Percentiles rank a stretch among this genome's conserved stretches.
These are phyloP conservation scores for Apostichopus californicus DNA, from an alignment of 35 echinoderm and acorn worm genomes.

Conservation along the genomic window DNA sequence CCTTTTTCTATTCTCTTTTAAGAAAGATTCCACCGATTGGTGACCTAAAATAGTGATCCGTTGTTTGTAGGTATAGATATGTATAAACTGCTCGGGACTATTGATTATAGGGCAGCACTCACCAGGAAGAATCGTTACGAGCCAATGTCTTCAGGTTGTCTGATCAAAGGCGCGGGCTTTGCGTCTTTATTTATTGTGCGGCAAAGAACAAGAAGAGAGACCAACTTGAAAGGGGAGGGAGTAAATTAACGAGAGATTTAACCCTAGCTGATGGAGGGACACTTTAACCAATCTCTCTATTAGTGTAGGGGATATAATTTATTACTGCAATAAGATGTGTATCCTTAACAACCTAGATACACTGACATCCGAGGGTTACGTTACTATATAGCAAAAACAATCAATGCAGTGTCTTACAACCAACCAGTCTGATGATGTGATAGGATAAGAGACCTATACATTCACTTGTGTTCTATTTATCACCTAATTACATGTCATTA, in stretches of 20 bases:
- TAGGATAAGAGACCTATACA: too few relatives aligned
- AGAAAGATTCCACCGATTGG: not conserved
- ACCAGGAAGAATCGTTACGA: not conserved
- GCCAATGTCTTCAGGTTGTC: constrained; percentile 24
- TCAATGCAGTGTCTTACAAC: too few relatives aligned
- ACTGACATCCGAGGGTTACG: not conserved
- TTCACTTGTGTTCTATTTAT: too few relatives aligned
- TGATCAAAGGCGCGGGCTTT: constrained; percentile 13
- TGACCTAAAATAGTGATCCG: not conserved
- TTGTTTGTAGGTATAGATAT: not conserved
- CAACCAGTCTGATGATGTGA: too few relatives aligned
- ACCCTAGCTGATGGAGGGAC: not conserved
- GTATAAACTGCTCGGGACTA: not conserved
- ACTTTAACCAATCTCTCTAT: not conserved
- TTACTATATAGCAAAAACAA: not conserved
- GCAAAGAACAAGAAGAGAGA: not conserved
- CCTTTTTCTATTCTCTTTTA: not conserved
- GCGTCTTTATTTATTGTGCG: too few relatives aligned
- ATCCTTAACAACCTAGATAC: not conserved
- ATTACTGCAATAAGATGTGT: not conserved
- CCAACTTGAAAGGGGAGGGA: not conserved
- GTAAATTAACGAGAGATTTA: not conserved
- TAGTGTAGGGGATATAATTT: not conserved
- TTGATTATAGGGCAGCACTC: constrained; percentile 13
- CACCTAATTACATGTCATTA: too few relatives aligned